Evolutionary conservation across 2,797 vertebrate genomes (phyloP), one percentile per base, ranked within the genome.

Genomic region (Limosa lapponica): DNA sequence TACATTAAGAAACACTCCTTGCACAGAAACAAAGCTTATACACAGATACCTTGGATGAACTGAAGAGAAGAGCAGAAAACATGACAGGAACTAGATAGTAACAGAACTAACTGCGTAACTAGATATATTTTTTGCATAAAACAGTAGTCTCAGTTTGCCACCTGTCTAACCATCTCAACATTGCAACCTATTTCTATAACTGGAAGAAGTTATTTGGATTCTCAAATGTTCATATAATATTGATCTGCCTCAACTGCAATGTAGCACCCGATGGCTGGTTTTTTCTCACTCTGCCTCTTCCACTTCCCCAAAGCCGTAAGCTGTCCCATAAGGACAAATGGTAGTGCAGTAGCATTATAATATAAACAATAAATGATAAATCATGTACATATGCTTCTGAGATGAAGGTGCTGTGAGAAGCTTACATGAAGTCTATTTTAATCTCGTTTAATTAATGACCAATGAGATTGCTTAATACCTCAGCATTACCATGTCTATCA

Each of bases 91-190:
- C 86, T 34, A 90, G 51, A 34, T 43, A 87, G 66, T 62, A 77
- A 87, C 48, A 84, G 55, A 94, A 92, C 37, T 84, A 94, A 52
- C 69, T 39, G 27, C 78, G 62, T 75, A 95, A 95, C 72, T 82
- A 89, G 72, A 82, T 73, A 4, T 34, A 83, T 37, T 87, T 96
- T 94, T 94, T 74, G 41, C 52, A 93, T 82, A 88, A 84, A 97
- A 91, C 14, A 52, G 82, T 78, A 96, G 94, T 97, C 93, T 97
- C 89, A 96, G 94, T 97, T 96, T 97, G 96, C 96, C 96, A 97
- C 87, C 95, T 97, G 96, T 88, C 94, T 97, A 95, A 88, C 82
- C 51, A 36, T 88, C 77, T 94, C 91, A 95, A 96, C 80, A 96
- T 91, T 97, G 89, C 95, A 97, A 95, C 83, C 48, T 96, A 17